phyloP scores from a whole-genome alignment of 2,888 invertebrate species.

The Autographa pulchrina region DNA sequence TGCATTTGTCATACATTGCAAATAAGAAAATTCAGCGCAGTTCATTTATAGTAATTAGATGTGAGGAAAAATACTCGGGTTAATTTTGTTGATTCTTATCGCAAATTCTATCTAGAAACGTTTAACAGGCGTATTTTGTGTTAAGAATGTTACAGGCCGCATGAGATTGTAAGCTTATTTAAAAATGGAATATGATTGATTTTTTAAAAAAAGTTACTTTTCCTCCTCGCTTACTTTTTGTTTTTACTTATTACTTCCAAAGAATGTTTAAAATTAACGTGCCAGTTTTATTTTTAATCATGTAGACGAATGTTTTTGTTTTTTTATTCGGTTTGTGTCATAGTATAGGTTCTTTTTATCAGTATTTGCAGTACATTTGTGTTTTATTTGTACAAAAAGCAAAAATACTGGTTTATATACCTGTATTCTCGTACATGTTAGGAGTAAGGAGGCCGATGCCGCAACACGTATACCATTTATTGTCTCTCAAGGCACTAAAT shows the following conservation, averaged over 20 bases:
- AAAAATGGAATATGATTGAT: too few species aligned
- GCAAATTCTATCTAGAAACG: background rate
- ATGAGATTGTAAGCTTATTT: too few species aligned
- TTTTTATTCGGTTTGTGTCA: background rate
- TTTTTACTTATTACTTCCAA: too few species aligned
- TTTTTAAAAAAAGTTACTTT: too few species aligned
- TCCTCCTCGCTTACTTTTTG: too few species aligned
- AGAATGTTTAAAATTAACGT: too few species aligned
- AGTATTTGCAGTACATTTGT: background rate
- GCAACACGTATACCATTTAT: constrained; percentile 54
- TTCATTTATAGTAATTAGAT: constrained; percentile 36
- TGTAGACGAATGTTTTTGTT: too few species aligned
- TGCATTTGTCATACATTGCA: constrained; percentile 70
- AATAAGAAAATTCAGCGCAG: constrained; percentile 58
- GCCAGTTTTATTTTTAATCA: too few species aligned
- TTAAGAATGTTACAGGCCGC: background rate
- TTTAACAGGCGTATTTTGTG: background rate
- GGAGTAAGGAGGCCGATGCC: constrained; percentile 7
- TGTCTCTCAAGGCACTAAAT: constrained; percentile 35
- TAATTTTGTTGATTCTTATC: constrained; percentile 16
- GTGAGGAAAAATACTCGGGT: constrained; percentile 29
- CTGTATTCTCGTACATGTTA: background rate
- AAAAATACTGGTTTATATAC: background rate
- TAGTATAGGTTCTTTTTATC: constrained; percentile 25
- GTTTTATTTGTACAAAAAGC: background rate